Conservation (phyloP, 2,888 invertebrate genomes). For the Tetranychus piercei region DNA sequence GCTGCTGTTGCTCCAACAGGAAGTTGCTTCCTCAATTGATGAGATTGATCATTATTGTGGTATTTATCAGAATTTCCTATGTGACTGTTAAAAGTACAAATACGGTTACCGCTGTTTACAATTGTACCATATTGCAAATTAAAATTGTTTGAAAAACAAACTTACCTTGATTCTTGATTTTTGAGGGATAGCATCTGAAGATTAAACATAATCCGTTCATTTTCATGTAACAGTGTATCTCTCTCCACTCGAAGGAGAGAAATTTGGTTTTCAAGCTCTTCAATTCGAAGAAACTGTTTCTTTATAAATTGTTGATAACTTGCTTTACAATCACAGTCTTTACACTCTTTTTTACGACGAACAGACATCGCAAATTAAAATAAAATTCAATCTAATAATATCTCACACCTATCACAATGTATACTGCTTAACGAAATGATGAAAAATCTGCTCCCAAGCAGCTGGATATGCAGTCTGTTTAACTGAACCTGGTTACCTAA, state of each 20-base stretch:
- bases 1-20: neutral
- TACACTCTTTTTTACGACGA: neutral
- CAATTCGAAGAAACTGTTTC: slow-evolving; percentile 25
- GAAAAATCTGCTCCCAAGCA: no score
- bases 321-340: slow-evolving; percentile 7
- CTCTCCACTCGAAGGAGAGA: slow-evolving; percentile 13
- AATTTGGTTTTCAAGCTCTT: slow-evolving; percentile 24
- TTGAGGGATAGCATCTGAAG: slow-evolving; percentile 15
- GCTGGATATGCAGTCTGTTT: no score
- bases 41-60: neutral
- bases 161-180: slow-evolving; percentile 14
- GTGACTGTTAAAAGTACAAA: no score
- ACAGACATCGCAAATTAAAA: neutral
- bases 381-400: no score
- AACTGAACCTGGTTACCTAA: no score
- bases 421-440: no score
- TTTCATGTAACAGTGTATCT: slow-evolving; percentile 17
- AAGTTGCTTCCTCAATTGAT: neutral
- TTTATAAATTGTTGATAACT: slow-evolving; percentile 8
- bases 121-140: no score
- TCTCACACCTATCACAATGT: no score
- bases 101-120: no score
- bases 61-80: no score
- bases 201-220: slow-evolving; percentile 20
- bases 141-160: neutral